These are phyloP conservation scores for Rallus limicola DNA, from an alignment of 2,113 vertebrate genomes.

Conservation along the genomic window DNA sequence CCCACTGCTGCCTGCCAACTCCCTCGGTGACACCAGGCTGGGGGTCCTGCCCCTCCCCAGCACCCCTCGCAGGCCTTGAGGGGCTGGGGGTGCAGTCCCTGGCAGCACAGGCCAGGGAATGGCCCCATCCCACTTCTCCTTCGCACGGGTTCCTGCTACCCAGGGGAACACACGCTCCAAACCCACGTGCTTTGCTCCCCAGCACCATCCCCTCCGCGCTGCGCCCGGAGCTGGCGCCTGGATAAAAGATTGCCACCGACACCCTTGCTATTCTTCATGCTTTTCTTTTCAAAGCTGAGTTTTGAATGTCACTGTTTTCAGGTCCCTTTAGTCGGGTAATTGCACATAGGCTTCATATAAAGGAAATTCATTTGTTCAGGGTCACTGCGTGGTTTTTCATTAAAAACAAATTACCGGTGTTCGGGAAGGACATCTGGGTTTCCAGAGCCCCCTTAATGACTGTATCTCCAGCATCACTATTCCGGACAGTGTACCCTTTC, in stretches of 20 bases:
- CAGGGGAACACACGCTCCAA: no score
- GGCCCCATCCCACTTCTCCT: background rate
- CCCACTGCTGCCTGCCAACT: background rate
- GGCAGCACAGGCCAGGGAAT: background rate
- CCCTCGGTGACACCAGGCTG: rapidly evolving
- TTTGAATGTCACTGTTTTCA: conserved; percentile 68
- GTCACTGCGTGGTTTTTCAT: conserved; percentile 99
- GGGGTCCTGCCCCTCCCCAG: background rate
- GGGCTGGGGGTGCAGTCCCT: background rate
- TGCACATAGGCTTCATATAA: conserved; percentile 90
- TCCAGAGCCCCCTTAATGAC: conserved; percentile 91
- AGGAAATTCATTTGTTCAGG: conserved; percentile 99
- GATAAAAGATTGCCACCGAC: conserved; percentile 4
- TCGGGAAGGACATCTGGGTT: conserved; percentile 99
- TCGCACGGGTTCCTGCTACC: background rate
- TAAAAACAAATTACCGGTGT: conserved; percentile 99
- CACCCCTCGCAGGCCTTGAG: no score
- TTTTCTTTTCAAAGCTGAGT: conserved; percentile 26
- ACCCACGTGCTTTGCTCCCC: background rate
- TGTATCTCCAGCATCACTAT: conserved; percentile 81
- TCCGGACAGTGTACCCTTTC: conserved; percentile 78
- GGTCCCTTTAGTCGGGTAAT: conserved; percentile 73
- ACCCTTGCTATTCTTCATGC: background rate
- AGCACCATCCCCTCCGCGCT: background rate
- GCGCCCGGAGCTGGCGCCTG: background rate